phyloP scores from a whole-genome alignment of 1,140 invertebrate genomes.

The Bombus cullumanus region DNA sequence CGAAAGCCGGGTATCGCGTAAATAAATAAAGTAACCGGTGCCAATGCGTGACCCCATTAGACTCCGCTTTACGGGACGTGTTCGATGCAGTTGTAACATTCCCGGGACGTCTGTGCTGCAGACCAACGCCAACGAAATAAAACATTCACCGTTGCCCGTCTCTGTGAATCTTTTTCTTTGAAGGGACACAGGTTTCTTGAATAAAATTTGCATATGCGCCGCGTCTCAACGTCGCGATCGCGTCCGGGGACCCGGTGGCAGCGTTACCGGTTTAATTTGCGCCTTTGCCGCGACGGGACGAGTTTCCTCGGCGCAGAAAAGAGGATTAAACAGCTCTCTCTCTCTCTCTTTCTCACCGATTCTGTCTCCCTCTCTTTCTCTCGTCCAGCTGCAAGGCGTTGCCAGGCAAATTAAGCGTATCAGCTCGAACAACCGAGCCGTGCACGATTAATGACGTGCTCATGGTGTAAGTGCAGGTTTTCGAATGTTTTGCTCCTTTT shows the following conservation, averaged over 20 bases:
- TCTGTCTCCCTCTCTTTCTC: no score
- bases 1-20: constrained; percentile 68
- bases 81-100: constrained; percentile 49
- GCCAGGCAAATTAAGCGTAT: constrained; percentile 33
- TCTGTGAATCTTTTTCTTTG: constrained; percentile 45
- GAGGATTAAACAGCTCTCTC: constrained; percentile 19
- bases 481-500: no score
- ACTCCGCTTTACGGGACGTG: constrained; percentile 71
- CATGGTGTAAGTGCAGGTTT: not conserved
- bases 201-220: constrained; percentile 65
- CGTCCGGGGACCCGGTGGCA: not conserved
- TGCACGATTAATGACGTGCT: constrained; percentile 17
- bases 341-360: no score
- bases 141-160: constrained; percentile 48
- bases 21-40: constrained; percentile 77
- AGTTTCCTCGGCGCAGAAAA: constrained; percentile 12
- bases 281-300: not conserved
- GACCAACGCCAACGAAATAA: constrained; percentile 42
- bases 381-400: constrained; percentile 21
- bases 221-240: constrained; percentile 23
- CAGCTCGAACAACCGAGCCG: constrained; percentile 5
- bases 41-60: constrained; percentile 77
- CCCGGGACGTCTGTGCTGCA: not conserved
- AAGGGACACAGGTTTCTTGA: constrained; percentile 56
- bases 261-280: constrained; percentile 42